Evolutionary conservation across 2,797 vertebrate species (phyloP).

Genomic region (Dromococcyx pavoninus): DNA sequence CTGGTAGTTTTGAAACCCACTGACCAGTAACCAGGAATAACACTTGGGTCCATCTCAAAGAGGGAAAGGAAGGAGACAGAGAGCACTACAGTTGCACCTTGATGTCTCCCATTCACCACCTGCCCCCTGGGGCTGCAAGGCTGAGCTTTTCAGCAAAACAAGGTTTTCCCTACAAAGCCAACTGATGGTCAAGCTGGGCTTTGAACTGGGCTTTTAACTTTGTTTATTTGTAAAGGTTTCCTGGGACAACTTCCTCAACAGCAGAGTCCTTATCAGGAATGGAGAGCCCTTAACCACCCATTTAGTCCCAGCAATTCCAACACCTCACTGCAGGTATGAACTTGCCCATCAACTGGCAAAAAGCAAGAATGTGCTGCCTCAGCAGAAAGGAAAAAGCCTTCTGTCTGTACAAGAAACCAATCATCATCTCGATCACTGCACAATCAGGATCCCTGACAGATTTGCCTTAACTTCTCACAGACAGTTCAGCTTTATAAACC

Average conservation of each 20-base stretch:
- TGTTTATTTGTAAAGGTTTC: not conserved
- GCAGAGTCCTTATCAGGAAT: not conserved
- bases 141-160: not conserved
- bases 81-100: not conserved
- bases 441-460: not conserved
- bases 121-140: not conserved
- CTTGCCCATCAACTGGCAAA: accelerated
- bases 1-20: not conserved
- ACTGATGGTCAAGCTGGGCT: not conserved
- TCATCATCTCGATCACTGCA: not conserved
- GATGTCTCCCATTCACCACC: not conserved
- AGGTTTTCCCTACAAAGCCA: not conserved
- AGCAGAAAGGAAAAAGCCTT: not conserved
- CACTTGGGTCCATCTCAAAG: not conserved
- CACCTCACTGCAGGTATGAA: not conserved
- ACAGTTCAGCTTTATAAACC: not conserved
- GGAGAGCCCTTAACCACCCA: not conserved
- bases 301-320: not conserved
- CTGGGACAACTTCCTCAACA: not conserved
- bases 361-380: conserved; percentile 21
- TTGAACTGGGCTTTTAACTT: not conserved
- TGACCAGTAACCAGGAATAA: not conserved
- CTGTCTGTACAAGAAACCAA: not conserved
- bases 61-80: not conserved
- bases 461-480: not conserved